These are phyloP conservation scores for Lepidocolaptes lacrymiger DNA, from an alignment of 2,797 vertebrate species.

Conservation along the genomic window DNA sequence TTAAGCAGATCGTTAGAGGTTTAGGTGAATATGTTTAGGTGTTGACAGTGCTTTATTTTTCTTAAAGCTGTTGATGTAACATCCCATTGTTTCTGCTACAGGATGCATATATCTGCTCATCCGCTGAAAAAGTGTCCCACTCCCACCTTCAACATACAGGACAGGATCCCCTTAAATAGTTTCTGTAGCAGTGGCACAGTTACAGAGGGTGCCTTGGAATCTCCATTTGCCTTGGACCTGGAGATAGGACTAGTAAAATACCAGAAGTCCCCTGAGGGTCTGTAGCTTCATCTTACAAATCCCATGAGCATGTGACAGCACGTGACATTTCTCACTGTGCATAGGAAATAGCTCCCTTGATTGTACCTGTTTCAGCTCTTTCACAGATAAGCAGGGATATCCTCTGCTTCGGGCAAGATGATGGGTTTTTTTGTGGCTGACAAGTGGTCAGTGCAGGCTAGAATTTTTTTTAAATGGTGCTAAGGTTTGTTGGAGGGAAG, in stretches of 20 bases:
- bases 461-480: background rate
- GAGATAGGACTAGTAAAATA: background rate
- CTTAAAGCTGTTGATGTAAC: background rate
- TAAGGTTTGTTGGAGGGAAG: background rate
- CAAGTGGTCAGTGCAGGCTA: background rate
- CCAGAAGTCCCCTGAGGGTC: background rate
- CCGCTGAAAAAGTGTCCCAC: background rate
- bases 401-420: background rate
- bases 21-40: background rate
- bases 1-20: background rate
- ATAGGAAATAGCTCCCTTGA: background rate
- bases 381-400: background rate
- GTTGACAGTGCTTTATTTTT: background rate
- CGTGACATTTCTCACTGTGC: background rate
- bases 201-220: background rate
- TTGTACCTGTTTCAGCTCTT: background rate
- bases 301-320: too few species aligned
- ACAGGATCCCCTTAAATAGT: background rate
- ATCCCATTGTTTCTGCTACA: background rate
- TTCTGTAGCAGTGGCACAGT: background rate
- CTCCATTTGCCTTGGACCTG: background rate
- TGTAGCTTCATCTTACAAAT: background rate
- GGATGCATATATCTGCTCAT: background rate
- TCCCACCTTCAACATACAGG: background rate
- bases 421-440: background rate